Conservation (phyloP, 2,888 invertebrate species). For the Tineola bisselliella region DNA sequence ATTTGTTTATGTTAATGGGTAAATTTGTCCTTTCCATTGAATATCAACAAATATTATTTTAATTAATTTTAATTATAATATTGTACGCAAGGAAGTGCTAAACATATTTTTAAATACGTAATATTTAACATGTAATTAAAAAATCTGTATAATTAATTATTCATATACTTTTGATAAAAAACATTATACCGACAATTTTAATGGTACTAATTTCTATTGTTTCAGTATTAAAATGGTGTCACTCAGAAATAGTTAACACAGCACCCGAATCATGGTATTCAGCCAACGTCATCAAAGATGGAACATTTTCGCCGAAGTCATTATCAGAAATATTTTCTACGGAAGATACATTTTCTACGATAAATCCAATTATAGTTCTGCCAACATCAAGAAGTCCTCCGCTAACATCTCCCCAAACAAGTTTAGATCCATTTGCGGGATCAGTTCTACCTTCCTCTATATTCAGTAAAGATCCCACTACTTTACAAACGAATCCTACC, state of each 20-base stretch:
- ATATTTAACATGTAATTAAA: too few relatives aligned
- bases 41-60: too few relatives aligned
- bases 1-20: too few relatives aligned
- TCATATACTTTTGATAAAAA: too few relatives aligned
- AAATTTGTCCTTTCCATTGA: too few relatives aligned
- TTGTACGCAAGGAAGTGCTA: too few relatives aligned
- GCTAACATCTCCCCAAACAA: neutral
- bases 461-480: neutral
- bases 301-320: conserved; percentile 43
- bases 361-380: conserved; percentile 36
- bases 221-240: conserved; percentile 58
- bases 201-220: conserved; percentile 18
- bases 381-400: conserved; percentile 13
- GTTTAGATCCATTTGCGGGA: conserved; percentile 1
- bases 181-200: neutral
- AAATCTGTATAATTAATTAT: too few relatives aligned
- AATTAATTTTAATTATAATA: too few relatives aligned
- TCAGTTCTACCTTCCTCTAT: neutral
- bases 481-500: conserved; percentile 5
- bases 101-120: too few relatives aligned
- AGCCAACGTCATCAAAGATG: conserved; percentile 50
- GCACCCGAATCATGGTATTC: conserved; percentile 47
- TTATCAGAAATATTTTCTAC: conserved; percentile 51
- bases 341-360: conserved; percentile 32
- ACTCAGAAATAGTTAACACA: conserved; percentile 40